phyloP scores from a whole-genome alignment of 2,797 vertebrate genomes.

The Chelidonichthys spinosus region DNA sequence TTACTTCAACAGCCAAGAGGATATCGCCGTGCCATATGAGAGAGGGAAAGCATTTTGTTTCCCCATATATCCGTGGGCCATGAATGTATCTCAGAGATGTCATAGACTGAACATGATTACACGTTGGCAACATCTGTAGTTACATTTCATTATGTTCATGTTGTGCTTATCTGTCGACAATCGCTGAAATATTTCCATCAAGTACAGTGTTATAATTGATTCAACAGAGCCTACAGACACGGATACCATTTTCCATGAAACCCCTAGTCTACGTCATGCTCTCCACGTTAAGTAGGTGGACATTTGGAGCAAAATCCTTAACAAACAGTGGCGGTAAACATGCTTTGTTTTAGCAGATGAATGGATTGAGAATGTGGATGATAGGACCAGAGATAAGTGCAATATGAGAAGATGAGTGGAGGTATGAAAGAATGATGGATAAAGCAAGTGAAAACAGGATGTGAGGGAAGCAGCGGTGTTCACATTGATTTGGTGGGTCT shows the following conservation, averaged over 20 bases:
- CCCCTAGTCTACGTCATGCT: background rate
- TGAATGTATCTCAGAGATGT: background rate
- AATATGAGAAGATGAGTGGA: conserved; percentile 69
- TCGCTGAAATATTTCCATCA: background rate
- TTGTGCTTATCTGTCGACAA: background rate
- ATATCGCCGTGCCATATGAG: background rate
- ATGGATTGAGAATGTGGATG: conserved; percentile 50
- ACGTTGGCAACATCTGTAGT: background rate
- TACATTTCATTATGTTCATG: background rate
- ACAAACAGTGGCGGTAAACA: conserved; percentile 33
- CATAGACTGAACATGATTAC: conserved; percentile 2
- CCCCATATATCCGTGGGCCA: background rate
- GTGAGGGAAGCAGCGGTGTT: conserved; percentile 39
- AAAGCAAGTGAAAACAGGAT: conserved; percentile 62
- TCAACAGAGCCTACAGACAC: conserved; percentile 17
- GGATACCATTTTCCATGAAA: conserved; percentile 4
- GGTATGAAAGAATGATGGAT: conserved; percentile 50
- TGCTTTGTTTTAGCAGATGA: conserved; percentile 28
- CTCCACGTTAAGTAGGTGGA: background rate
- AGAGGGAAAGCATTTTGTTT: background rate
- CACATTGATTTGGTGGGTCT: conserved; percentile 47
- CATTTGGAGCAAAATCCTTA: conserved; percentile 18
- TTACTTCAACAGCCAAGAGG: background rate
- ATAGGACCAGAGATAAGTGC: conserved; percentile 66
- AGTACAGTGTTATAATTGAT: conserved; percentile 16